A percentile compares a stretch with the other conserved stretches of the same genome.
phyloP scores from a whole-genome alignment of 2,113 vertebrate genomes.

The Chaetura pelagica region DNA sequence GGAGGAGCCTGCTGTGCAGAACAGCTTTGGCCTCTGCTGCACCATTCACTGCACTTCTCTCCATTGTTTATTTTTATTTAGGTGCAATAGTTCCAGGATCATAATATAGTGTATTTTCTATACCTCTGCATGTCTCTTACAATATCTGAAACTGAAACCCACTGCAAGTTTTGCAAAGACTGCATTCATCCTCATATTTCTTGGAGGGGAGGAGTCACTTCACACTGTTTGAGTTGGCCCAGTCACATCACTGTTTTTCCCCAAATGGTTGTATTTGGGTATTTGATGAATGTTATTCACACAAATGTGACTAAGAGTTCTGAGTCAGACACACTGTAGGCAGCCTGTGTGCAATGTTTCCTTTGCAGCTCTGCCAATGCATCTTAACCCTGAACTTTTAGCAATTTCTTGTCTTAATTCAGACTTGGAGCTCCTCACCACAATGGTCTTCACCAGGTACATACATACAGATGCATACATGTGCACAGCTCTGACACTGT shows the following conservation, averaged over 20 bases:
- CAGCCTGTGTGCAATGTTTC: background rate
- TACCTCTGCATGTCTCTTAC: background rate
- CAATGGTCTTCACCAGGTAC: background rate
- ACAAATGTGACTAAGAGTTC: background rate
- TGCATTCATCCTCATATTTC: background rate
- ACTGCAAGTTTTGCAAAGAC: background rate
- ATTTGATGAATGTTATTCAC: background rate
- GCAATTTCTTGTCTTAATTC: background rate
- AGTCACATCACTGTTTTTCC: background rate
- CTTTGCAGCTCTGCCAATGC: background rate
- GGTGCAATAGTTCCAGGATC: background rate
- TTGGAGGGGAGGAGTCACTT: background rate
- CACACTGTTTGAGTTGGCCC: background rate
- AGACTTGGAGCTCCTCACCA: background rate
- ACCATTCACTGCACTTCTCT: background rate
- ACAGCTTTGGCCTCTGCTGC: background rate
- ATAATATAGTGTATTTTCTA: background rate
- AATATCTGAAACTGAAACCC: background rate
- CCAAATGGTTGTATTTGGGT: background rate
- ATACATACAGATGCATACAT: accelerated
- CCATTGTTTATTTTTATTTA: background rate
- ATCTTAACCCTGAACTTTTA: background rate
- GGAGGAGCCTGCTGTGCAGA: background rate
- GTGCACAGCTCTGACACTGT: accelerated
- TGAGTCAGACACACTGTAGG: background rate